phyloP scores from a whole-genome alignment of 2,888 invertebrate species.

The Tineola bisselliella region DNA sequence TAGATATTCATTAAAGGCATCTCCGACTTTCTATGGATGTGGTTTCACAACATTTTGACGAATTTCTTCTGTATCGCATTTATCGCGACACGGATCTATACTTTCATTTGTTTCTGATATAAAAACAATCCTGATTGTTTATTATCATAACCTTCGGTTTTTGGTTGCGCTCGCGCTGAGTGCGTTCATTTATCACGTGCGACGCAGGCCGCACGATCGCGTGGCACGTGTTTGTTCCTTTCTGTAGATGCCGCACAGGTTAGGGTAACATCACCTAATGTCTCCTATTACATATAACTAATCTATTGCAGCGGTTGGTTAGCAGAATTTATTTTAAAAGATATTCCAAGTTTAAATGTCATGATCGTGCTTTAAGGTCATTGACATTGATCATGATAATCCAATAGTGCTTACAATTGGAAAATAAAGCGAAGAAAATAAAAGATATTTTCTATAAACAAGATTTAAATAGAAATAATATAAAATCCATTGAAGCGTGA shows the following conservation, averaged over 20 bases:
- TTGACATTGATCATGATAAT: no score
- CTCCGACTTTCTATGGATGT: conserved; percentile 41
- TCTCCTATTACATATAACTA: no score
- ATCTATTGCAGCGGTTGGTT: no score
- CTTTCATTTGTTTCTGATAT: conserved; percentile 1
- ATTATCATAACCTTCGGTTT: neutral
- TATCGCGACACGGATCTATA: conserved; percentile 7
- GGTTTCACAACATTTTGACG: conserved; percentile 30
- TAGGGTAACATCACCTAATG: no score
- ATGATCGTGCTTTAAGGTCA: no score
- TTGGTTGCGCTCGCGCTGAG: neutral
- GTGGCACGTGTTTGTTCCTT: no score
- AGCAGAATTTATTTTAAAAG: no score
- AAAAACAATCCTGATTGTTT: neutral
- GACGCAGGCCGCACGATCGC: no score
- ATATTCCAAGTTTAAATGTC: no score
- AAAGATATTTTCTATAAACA: neutral
- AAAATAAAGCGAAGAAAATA: no score
- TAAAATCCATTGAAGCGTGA: neutral
- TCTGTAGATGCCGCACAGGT: no score
- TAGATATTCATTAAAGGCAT: conserved; percentile 32
- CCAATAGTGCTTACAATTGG: no score
- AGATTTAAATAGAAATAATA: neutral
- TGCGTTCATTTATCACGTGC: neutral
- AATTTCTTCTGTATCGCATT: conserved; percentile 33